phyloP scores from a whole-genome alignment of 2,888 invertebrate species.

The Portevinia maculata region DNA sequence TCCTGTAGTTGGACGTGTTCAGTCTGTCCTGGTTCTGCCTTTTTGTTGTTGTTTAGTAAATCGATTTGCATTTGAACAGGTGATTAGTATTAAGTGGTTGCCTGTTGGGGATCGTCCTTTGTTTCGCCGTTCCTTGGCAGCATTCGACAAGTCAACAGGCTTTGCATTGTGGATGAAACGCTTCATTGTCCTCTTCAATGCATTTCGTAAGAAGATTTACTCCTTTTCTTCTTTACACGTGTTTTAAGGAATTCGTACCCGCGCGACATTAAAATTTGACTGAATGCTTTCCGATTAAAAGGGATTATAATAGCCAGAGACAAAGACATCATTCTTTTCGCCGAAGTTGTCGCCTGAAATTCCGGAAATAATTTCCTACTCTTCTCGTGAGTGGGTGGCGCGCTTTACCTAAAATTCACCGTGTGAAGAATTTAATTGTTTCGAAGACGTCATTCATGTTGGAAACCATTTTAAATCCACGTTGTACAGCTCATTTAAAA shows the following conservation, averaged over 20 bases:
- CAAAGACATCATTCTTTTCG: slow-evolving; percentile 36
- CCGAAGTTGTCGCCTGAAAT: slow-evolving; percentile 37
- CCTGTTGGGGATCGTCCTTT: background rate
- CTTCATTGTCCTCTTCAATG: background rate
- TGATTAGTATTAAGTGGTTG: slow-evolving; percentile 31
- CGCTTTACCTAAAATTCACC: background rate
- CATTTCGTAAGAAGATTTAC: background rate
- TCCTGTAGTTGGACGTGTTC: background rate
- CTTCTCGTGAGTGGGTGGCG: background rate
- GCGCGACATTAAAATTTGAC: background rate
- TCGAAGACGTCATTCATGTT: slow-evolving; percentile 21
- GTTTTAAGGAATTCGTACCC: background rate
- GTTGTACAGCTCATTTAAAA: slow-evolving; percentile 36
- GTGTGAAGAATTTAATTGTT: slow-evolving; percentile 43
- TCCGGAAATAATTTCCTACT: slow-evolving; percentile 48
- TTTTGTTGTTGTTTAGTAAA: slow-evolving; percentile 12
- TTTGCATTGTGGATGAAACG: background rate
- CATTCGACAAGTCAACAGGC: background rate
- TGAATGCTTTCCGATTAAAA: slow-evolving; percentile 29
- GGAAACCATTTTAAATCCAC: slow-evolving; percentile 53
- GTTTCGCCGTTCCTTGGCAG: background rate
- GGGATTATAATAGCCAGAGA: slow-evolving; percentile 32
- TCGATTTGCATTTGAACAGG: slow-evolving; percentile 19
- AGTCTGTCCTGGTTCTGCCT: slow-evolving; percentile 1
- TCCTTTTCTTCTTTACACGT: slow-evolving; percentile 4